Evolutionary conservation across 1,140 invertebrate species (phyloP).

Genomic region (Euura saliciscinereae): DNA sequence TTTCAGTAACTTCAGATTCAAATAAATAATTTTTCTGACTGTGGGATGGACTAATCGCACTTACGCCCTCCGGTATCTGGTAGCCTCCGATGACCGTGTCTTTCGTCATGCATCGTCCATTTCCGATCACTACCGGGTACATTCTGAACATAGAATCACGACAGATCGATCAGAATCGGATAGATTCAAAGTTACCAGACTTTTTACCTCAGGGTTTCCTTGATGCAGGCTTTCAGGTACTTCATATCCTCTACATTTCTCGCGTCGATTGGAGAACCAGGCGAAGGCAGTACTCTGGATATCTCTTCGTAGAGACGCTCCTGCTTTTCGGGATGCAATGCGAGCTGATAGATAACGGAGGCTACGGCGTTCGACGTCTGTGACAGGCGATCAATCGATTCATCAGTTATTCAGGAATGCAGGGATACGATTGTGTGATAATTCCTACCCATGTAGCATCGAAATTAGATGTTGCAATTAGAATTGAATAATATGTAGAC

Average conservation of each 20-base stretch:
- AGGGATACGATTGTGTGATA: no score
- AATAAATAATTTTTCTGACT: slow-evolving; percentile 11
- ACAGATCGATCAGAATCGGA: not conserved
- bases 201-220: slow-evolving; percentile 82
- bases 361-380: slow-evolving; percentile 81
- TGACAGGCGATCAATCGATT: not conserved
- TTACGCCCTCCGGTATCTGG: slow-evolving; percentile 86
- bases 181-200: not conserved
- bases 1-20: slow-evolving; percentile 8
- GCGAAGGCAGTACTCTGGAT: slow-evolving; percentile 62
- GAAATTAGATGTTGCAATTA: no score
- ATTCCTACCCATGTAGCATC: no score
- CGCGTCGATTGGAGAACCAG: slow-evolving; percentile 64
- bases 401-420: no score
- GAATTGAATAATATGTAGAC: no score
- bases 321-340: slow-evolving; percentile 77
- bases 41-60: slow-evolving; percentile 30
- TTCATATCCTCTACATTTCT: slow-evolving; percentile 72
- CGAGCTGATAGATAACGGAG: slow-evolving; percentile 81
- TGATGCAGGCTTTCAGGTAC: slow-evolving; percentile 87
- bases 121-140: slow-evolving; percentile 87
- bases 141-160: slow-evolving; percentile 64
- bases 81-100: slow-evolving; percentile 83
- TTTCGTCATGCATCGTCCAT: slow-evolving; percentile 79
- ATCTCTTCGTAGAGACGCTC: slow-evolving; percentile 75